Evolutionary conservation across 2,113 vertebrate species (phyloP), one percentile per base, ranked within the genome.

Genomic region (Polypterus senegalus): DNA sequence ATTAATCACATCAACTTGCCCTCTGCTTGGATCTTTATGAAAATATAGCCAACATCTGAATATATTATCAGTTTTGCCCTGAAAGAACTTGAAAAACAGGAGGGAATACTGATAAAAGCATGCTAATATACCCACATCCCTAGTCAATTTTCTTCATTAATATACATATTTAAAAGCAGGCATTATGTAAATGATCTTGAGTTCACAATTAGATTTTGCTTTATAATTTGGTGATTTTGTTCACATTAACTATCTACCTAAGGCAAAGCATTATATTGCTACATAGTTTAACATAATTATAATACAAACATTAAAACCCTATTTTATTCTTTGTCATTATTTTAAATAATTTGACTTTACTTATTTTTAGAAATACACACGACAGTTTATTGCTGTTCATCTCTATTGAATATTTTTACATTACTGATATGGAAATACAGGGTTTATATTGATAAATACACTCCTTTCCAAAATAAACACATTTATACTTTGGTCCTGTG

Each of bases 111-210:
- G 61, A 71, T 79, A 72, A 79, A 76, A 65, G 72, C 73, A 74
- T 74, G 71, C 71, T 74, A 74, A 81, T 76, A 67, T 61, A 72
- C 48, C 63, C 59, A 55, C 69, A 62, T 74, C 72, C 64, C 59
- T 64, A 67, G 66, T 67, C 65, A 67, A 65, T 69, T 57, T 61
- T 68, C 63, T 71, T 76, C 72, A 79, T 80, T 75, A 77, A 78
- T 79, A 78, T 79, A 75, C 75, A 80, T 80, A 73, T 79, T 81
- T 77, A 69, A 76, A 78, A 79, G 72, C 68, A 65, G 74, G 72
- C 71, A 77, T 79, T 77, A 83, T 77, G 78, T 66, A 76, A 80
- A 79, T 80, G 47, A 57, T 6, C 63, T 44, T 43, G 57, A 65
- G 71, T 69, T 73, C 67, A 60, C 73, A 71, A 77, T 79, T 72